Evolutionary conservation across 2,113 vertebrate species (phyloP), one percentile per base, ranked within the genome.

Genomic region (Oreotrochilus melanogaster): DNA sequence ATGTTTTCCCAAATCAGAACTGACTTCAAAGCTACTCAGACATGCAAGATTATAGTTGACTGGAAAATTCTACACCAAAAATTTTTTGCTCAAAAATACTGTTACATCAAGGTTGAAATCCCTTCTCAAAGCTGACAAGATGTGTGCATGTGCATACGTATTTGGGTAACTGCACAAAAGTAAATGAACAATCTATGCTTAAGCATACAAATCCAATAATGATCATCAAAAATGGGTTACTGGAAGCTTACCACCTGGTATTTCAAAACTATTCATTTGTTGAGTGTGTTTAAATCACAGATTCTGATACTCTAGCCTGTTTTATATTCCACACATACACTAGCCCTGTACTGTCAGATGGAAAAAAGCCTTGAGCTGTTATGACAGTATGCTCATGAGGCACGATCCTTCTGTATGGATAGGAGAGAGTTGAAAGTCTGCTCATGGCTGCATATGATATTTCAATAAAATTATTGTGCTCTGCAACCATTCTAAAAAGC

Each of bases 51-150:
- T 82, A 85, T 10, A 92, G 48, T 43, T 82, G 62, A 74, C 42
- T 82, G 66, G 37, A 88, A 94, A 96, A 94, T 61, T 53, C 56
- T 80, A 65, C n/a, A 69, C 53, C 85, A 84, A 93, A 56, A 72
- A 85, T 91, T 85, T 94, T 88, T 78, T 84, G 48, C 48, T 89
- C 43, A 85, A 89, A 94, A 87, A 61, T 45, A 67, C 14, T 23
- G 23, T 6, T 75, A 69, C 37, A 70, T 81, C 60, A 64, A 54
- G 75, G 73, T 28, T 72, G 54, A 93, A 94, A 88, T 57, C 5
- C 47, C 19, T 86, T 72, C 60, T 88, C 33, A 73, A 80, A 91
- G 57, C 22, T 80, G 89, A 92, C 74, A 94, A 79, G 80, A 53
- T 3, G 30, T 67, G 83, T 95, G 89, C 53, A 17, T 12, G 25